Evolutionary conservation across 2,888 invertebrate genomes (phyloP), one percentile per base, ranked within the genome.

Genomic region (Plutella xylostella): DNA sequence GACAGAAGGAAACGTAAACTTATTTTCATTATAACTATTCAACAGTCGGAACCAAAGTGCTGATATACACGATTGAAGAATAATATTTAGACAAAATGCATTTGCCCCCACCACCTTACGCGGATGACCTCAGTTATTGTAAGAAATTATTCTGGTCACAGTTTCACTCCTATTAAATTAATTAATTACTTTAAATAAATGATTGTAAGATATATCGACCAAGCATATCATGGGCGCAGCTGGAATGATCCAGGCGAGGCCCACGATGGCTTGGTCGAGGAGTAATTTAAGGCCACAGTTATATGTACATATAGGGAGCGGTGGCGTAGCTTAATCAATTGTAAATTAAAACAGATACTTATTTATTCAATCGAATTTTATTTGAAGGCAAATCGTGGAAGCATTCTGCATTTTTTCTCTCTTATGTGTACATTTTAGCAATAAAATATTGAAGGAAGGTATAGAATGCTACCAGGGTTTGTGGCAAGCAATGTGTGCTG

Each of bases 71-170:
- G n/a, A n/a, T n/a, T n/a, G n/a, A n/a, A n/a, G n/a, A n/a, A n/a
- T n/a, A n/a, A n/a, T n/a, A n/a, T n/a, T n/a, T n/a, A n/a, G n/a
- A n/a, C n/a, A n/a, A n/a, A n/a, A n/a, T n/a, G n/a, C n/a, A n/a
- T n/a, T n/a, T n/a, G n/a, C n/a, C n/a, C n/a, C n/a, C n/a, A n/a
- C n/a, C n/a, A n/a, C n/a, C n/a, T n/a, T n/a, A n/a, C n/a, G n/a
- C n/a, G n/a, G n/a, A n/a, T n/a, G n/a, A n/a, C n/a, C n/a, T n/a
- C n/a, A n/a, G n/a, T n/a, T n/a, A n/a, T n/a, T n/a, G 64, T 69
- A 37, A 20, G 37, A 37, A 37, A 68, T 60, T 66, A 65, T 75
- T 77, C 76, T 77, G 74, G 77, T 77, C 76, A 75, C 60, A 71
- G 28, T 43, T 43, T 60, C 65, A 67, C 68, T 70, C 68, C 68